Base-by-base conservation (phyloP, 2,113 vertebrate genomes). In the Microcebus lehilahytsara region DNA sequence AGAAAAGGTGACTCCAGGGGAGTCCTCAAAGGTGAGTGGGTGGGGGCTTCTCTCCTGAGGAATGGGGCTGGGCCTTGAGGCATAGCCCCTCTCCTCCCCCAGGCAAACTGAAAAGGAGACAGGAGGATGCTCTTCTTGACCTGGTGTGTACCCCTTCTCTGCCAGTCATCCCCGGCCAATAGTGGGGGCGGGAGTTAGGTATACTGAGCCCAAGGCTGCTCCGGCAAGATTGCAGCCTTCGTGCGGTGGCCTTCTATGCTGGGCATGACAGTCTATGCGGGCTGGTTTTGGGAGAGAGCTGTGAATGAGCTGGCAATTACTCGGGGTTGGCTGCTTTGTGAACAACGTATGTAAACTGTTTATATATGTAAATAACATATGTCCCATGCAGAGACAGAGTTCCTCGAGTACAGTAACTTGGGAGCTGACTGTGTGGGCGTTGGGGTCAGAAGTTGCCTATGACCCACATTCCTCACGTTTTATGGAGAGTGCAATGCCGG, bases 341-440 rank as follows among this genome's bases (percentile, higher is more conserved):
- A 62, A 9, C 42, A 23, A 40, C 23, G 0, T 30, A 1, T 72
- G 77, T 60, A 51, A 71, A 69, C 37, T 11, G n/a, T 30, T 64
- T 64, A 30, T 4, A 30, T 27, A 64, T 64, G 11, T 64, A 25
- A 64, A 64, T 30, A 64, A 64, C 62, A 30, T 64, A 25, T 30
- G 62, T 64, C 27, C 4, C 62, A 30, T 64, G 62, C 11, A 64
- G 62, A 11, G 62, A 16, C 32, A 34, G 17, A 30, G 13, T 14
- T 58, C 51, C 69, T 72, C 53, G 46, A 20, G 46, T 11, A 40
- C 9, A 13, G 58, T 30, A 34, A 51, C 46, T 53, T 6, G 1
- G 6, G n/a, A 27, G 71, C 71, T 30, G 13, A 19, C 7, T 0
- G 3, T 32, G 1, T 6, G 2, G 40, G 10, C 6, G 16, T 6